These are phyloP conservation scores for Leucoraja ocellata DNA, from an alignment of 2,797 vertebrate species.

Conservation along the genomic window DNA sequence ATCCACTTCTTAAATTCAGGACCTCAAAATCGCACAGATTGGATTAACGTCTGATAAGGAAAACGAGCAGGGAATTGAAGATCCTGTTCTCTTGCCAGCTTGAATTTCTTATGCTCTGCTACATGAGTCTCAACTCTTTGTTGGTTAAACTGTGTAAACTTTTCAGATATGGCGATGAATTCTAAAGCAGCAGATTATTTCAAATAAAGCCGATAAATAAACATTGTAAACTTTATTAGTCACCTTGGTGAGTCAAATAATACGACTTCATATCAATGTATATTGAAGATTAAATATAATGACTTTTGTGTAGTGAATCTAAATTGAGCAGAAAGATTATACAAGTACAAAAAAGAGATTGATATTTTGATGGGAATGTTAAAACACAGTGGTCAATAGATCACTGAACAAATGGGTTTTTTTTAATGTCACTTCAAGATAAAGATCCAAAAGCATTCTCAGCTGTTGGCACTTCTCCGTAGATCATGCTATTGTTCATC, in stretches of 20 bases:
- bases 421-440: not conserved
- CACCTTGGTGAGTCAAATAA: not conserved
- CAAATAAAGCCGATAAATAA: not conserved
- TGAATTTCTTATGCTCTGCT: not conserved
- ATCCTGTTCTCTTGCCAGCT: not conserved
- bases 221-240: not conserved
- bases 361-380: not conserved
- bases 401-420: not conserved
- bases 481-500: not conserved
- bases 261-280: not conserved
- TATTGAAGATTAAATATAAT: not conserved
- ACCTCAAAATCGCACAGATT: not conserved
- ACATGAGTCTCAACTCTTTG: not conserved
- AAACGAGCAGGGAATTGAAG: too few species aligned
- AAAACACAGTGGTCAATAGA: not conserved
- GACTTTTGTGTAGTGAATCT: not conserved
- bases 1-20: not conserved
- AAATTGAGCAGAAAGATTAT: not conserved
- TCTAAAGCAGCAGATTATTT: not conserved
- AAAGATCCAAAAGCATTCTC: too few species aligned
- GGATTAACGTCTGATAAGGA: not conserved
- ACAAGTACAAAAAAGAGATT: not conserved
- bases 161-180: not conserved
- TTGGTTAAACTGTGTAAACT: not conserved
- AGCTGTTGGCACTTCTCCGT: not conserved